These are phyloP conservation scores for Pharmacophagus antenor DNA, from an alignment of 2,888 invertebrate genomes.

Conservation along the genomic window DNA sequence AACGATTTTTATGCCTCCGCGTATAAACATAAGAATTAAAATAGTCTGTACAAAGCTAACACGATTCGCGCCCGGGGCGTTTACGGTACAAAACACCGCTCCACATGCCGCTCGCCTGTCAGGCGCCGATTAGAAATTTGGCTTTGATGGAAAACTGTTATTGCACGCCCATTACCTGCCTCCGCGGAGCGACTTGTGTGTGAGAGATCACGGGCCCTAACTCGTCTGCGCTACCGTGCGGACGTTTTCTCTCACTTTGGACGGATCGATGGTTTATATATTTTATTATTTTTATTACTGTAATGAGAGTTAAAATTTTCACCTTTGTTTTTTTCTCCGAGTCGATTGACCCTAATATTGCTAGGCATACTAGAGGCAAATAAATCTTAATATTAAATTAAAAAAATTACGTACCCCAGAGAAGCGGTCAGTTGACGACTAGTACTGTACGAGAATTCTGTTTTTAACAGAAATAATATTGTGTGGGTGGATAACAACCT, in stretches of 20 bases:
- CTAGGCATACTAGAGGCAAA: too few relatives aligned
- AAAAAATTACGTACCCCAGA: too few relatives aligned
- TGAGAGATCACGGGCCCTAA: conserved; percentile 38
- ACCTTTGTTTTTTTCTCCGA: too few relatives aligned
- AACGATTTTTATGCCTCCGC: conserved; percentile 24
- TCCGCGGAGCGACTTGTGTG: conserved; percentile 33
- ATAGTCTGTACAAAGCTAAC: conserved; percentile 45
- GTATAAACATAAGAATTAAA: conserved; percentile 41
- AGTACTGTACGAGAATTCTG: neutral
- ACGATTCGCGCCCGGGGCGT: conserved; percentile 46
- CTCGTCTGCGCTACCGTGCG: conserved; percentile 33
- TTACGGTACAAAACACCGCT: conserved; percentile 60
- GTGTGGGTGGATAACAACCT: conserved; percentile 17
- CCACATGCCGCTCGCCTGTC: conserved; percentile 57
- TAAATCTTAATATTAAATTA: too few relatives aligned
- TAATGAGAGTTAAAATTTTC: too few relatives aligned
- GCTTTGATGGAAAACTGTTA: conserved; percentile 71
- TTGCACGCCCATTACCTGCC: conserved; percentile 47
- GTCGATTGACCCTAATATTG: too few relatives aligned
- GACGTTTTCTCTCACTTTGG: conserved; percentile 31
- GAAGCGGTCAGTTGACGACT: neutral
- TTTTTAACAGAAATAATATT: neutral
- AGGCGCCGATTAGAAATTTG: conserved; percentile 64
- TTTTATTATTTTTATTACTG: too few relatives aligned
- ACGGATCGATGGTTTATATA: too few relatives aligned